These are phyloP conservation scores for Parauchenoglanis punctatus DNA, from an alignment of 2,797 vertebrate genomes.

Conservation along the genomic window DNA sequence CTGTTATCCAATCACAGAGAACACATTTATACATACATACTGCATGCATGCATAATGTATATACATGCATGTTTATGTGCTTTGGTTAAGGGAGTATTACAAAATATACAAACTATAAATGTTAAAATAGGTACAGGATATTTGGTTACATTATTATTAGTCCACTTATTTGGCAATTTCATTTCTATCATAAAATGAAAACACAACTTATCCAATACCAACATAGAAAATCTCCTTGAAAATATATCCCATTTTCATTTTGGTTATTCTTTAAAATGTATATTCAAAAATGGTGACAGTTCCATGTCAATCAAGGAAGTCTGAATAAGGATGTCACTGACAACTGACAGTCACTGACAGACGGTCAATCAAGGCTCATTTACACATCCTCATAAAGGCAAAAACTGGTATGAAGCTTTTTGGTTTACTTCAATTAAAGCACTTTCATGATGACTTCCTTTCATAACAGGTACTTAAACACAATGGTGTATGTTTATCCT, in stretches of 20 bases:
- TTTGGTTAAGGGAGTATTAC: slow-evolving; percentile 66
- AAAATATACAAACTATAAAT: slow-evolving; percentile 65
- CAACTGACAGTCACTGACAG: slow-evolving; percentile 12
- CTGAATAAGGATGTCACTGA: slow-evolving; percentile 36
- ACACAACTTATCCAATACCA: slow-evolving; percentile 56
- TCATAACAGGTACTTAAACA: slow-evolving; percentile 64
- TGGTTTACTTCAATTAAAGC: slow-evolving; percentile 65
- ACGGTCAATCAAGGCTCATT: slow-evolving; percentile 42
- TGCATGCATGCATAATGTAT: slow-evolving; percentile 37
- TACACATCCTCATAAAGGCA: slow-evolving; percentile 38
- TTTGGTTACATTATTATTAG: slow-evolving; percentile 73
- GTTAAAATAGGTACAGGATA: slow-evolving; percentile 67
- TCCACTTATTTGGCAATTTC: slow-evolving; percentile 75
- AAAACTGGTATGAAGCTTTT: slow-evolving; percentile 58
- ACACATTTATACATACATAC: slow-evolving; percentile 45
- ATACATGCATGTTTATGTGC: slow-evolving; percentile 61
- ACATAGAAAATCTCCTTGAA: slow-evolving; percentile 74
- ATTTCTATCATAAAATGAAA: slow-evolving; percentile 64
- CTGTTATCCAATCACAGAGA: slow-evolving; percentile 60
- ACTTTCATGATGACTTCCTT: slow-evolving; percentile 62
- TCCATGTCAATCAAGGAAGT: slow-evolving; percentile 55
- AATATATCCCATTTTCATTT: slow-evolving; percentile 77
- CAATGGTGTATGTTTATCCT: slow-evolving; percentile 48
- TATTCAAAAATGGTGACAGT: slow-evolving; percentile 59
- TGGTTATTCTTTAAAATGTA: slow-evolving; percentile 69